A percentile compares a stretch with the other conserved stretches of the same genome.
Evolutionary conservation across 2,113 vertebrate genomes (phyloP).

Genomic region (Python bivittatus): DNA sequence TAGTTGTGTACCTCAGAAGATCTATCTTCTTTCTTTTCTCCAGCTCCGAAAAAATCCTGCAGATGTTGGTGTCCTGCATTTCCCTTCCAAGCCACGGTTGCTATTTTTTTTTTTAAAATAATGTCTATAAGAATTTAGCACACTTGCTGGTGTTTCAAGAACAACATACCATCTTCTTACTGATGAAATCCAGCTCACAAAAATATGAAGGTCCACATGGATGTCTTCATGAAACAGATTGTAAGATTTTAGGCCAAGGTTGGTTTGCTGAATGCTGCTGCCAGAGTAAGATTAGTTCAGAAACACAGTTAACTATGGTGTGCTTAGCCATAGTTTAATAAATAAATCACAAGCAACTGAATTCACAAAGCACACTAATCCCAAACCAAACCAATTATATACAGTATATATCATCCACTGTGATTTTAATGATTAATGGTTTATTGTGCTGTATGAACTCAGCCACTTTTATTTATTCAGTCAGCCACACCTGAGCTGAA

Average conservation of each 20-base stretch:
- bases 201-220: neutral
- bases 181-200: neutral
- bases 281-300: neutral
- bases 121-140: neutral
- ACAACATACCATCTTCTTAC: constrained; percentile 6
- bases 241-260: neutral
- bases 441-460: neutral
- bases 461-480: neutral
- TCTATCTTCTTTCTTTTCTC: too few relatives aligned
- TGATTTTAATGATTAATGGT: neutral
- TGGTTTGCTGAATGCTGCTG: neutral
- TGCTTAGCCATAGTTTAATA: neutral
- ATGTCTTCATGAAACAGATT: neutral
- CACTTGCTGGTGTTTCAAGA: neutral
- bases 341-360: neutral
- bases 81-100: neutral
- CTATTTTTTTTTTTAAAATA: neutral
- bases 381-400: too few relatives aligned
- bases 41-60: constrained; percentile 25
- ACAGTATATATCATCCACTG: neutral
- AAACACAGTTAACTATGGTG: neutral
- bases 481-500: neutral
- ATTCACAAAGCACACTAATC: neutral
- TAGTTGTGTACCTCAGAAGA: too few relatives aligned
- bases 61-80: neutral